Conservation (phyloP, 2,113 vertebrate species). For the Menura novaehollandiae region DNA sequence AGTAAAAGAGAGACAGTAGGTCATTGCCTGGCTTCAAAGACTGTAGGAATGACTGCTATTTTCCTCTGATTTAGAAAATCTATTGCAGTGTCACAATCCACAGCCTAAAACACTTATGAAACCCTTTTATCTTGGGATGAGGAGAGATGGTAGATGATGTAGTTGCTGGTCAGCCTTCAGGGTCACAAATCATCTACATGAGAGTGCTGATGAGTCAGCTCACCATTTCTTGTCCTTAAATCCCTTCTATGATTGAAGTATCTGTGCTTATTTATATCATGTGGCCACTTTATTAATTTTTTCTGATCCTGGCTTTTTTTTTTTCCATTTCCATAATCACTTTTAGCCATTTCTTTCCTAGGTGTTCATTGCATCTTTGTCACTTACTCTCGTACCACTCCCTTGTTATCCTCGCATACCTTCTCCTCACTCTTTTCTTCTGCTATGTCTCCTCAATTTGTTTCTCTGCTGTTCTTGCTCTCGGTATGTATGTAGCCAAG, state of each 20-base stretch:
- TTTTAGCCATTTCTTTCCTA: not conserved
- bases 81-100: not conserved
- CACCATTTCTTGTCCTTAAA: not conserved
- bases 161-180: not conserved
- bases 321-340: not conserved
- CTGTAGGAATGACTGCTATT: not conserved
- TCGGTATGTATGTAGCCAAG: slow-evolving; percentile 16
- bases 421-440: not conserved
- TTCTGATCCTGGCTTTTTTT: not conserved
- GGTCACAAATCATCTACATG: not conserved
- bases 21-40: not conserved
- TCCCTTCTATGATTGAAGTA: not conserved
- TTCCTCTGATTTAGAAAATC: not conserved
- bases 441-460: not conserved
- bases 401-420: not conserved
- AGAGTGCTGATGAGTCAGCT: not conserved
- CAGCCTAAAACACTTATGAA: not conserved
- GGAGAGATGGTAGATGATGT: not conserved
- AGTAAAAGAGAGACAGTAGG: not conserved
- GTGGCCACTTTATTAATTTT: not conserved
- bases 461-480: slow-evolving; percentile 14
- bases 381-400: not conserved
- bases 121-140: not conserved
- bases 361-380: not conserved
- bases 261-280: not conserved